Evolutionary conservation across 2,888 invertebrate species (phyloP).

Genomic region (Gymnoscelis rufifasciata): DNA sequence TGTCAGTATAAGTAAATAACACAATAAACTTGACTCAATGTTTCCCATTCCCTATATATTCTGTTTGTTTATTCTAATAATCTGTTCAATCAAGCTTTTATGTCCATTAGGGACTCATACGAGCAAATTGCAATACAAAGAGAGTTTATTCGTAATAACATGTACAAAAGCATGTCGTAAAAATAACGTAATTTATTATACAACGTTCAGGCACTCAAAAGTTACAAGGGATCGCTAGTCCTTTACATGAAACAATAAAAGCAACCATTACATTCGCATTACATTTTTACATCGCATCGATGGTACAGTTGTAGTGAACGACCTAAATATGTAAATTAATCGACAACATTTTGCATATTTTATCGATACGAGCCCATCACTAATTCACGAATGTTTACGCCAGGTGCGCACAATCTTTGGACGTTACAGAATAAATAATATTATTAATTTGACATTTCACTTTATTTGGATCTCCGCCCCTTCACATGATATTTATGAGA

Average conservation of each 20-base stretch:
- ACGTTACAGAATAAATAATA: conserved; percentile 9
- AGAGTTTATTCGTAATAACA: too few relatives aligned
- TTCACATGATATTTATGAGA: too few relatives aligned
- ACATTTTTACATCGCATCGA: conserved; percentile 23
- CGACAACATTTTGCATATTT: conserved; percentile 31
- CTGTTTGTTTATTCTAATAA: too few relatives aligned
- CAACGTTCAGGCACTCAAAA: not conserved
- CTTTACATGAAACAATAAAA: conserved; percentile 13
- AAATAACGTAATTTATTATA: conserved; percentile 2
- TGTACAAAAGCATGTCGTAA: not conserved
- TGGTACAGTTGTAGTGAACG: conserved; percentile 26
- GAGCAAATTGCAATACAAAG: too few relatives aligned
- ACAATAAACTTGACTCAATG: too few relatives aligned
- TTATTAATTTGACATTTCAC: not conserved
- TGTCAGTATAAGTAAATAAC: too few relatives aligned
- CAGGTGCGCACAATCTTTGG: conserved; percentile 53
- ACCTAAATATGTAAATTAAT: conserved; percentile 29
- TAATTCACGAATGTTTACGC: conserved; percentile 40
- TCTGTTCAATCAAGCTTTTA: too few relatives aligned
- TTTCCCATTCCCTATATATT: too few relatives aligned
- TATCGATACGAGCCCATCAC: conserved; percentile 33
- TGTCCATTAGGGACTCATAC: too few relatives aligned
- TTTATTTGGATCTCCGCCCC: too few relatives aligned
- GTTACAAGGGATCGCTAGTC: not conserved
- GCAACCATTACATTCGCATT: conserved; percentile 12